Evolutionary conservation across 2,797 vertebrate genomes (phyloP), one percentile per base, ranked within the genome.

Genomic region (Tokudaia muenninki): DNA sequence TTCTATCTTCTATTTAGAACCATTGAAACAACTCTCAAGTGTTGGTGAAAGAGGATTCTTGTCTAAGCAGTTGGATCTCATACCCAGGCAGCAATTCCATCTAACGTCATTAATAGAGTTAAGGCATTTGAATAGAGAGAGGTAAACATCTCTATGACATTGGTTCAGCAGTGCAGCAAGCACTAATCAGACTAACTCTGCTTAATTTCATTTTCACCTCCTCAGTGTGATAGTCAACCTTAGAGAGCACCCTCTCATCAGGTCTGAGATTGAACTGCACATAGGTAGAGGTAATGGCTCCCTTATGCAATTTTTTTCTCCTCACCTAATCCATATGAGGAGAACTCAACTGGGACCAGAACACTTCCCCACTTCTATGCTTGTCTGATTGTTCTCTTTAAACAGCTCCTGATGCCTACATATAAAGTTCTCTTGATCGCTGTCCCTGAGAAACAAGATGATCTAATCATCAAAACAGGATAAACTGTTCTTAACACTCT

Each of bases 181-280:
- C 96, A 96, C 81, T 97, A 97, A 97, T 98, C 87, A 37, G 96
- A 96, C n/a, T 92, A 98, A 98, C 97, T 97, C 94, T 92, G 96
- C 59, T 97, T 98, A 97, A 97, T 97, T 98, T 97, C 87, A 98
- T 97, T 98, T 97, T 77, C 72, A 29, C 97, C 91, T 96, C 94
- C 88, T 97, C 98, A 91, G 88, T 96, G 65, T 77, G 96, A 97
- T 90, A 92, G 94, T 87, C 90, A 96, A 91, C 95, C 96, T 97
- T 96, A 92, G 96, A 97, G 94, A 92, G 95, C 91, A 92, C 77
- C 89, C 84, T 97, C 81, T 97, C 92, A 70, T 17, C 92, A 52
- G 92, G 91, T 96, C 61, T 91, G 55, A 77, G 95, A 94, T 87
- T 97, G 84, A 70, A 50, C 95, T 92, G 98, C 97, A 97, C 37